phyloP scores from a whole-genome alignment of 2,797 vertebrate species.

The Cheirogaleus major region DNA sequence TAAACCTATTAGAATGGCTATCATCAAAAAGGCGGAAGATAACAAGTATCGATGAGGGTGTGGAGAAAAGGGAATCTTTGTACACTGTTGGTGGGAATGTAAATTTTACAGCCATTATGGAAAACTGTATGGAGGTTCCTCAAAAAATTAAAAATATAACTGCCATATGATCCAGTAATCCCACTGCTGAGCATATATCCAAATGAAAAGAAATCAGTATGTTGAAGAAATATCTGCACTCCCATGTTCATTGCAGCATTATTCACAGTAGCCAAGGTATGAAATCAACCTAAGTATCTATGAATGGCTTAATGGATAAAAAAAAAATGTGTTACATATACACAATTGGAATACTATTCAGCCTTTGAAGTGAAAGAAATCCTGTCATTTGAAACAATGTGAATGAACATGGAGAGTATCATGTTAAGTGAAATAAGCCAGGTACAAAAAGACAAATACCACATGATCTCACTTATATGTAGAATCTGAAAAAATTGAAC shows the following conservation, averaged over 20 bases:
- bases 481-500: not conserved
- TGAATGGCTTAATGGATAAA: not conserved
- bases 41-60: not conserved
- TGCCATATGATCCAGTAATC: not conserved
- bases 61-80: not conserved
- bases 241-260: not conserved
- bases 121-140: not conserved
- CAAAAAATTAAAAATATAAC: not conserved
- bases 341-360: not conserved
- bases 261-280: not conserved
- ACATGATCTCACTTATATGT: not conserved
- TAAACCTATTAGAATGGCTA: not conserved
- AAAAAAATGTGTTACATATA: not conserved
- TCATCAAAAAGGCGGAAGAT: not conserved
- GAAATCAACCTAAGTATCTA: not conserved
- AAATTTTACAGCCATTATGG: not conserved
- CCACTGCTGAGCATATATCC: not conserved
- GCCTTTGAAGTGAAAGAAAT: not conserved
- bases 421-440: not conserved
- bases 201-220: not conserved
- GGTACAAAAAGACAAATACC: not conserved
- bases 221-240: not conserved
- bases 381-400: not conserved
- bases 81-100: not conserved
- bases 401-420: not conserved